Base-by-base conservation (phyloP, 2,797 vertebrate species). In the Mionectes olivaceus region DNA sequence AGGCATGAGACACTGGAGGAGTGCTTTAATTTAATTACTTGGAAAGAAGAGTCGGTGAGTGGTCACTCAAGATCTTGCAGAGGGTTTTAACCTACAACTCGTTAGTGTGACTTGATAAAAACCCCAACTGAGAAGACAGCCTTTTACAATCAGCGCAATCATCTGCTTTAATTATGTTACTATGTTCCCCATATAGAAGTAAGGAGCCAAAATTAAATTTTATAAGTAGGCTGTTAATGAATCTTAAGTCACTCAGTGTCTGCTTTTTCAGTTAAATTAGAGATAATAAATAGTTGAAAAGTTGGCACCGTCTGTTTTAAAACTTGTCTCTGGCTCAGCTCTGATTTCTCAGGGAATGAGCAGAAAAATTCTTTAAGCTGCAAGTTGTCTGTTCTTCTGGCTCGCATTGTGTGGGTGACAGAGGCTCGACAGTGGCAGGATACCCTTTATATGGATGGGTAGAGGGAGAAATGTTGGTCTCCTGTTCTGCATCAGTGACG, bases 131-230 rank as follows among this genome's bases (percentile, higher is more conserved):
- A 89, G 80, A 57, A 79, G 87, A 71, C 77, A 94, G 91, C 70
- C 83, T 91, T 86, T 89, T 92, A 55, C 85, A 88, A 63, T 94
- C 94, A 76, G 55, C 53, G 41, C 33, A 53, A 47, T 89, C 56
- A 70, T 95, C 63, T 90, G 49, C 70, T 93, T 95, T 94, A 93
- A 94, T 93, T 94, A 63, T 44, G 30, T 94, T 96, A 70, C 83
- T 90, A 14, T 90, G 80, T 93, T 94, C 80, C 63, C 49, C 90
- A 43, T 93, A 70, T 63, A 91, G 87, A 82, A 89, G 63, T 90
- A 94, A 92, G 90, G 79, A 94, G 85, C 74, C 89, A 91, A 94
- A 82, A 82, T 96, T 83, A 90, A 87, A 88, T 94, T 77, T 47
- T 88, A 7, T 87, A 60, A 94, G 64, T 77, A 73, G 91, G 67